These are phyloP conservation scores for Manis javanica DNA, from an alignment of 2,797 vertebrate genomes.

Conservation along the genomic window DNA sequence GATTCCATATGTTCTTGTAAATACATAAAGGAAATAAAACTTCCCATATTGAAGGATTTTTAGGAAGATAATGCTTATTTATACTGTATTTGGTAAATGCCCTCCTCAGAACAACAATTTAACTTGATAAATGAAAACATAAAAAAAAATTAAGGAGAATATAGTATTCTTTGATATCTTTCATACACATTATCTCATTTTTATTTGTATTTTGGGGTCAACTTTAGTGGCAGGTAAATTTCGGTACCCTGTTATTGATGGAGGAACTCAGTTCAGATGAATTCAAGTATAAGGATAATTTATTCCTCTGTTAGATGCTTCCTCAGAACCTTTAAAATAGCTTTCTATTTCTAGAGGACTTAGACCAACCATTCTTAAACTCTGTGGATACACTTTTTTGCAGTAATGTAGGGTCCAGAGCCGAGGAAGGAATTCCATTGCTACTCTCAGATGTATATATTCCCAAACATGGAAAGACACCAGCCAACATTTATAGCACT, in stretches of 20 bases:
- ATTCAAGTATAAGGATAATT: neutral
- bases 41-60: neutral
- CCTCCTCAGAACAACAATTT: neutral
- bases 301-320: neutral
- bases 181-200: neutral
- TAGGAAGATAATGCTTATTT: neutral
- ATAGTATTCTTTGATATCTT: neutral
- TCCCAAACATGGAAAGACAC: neutral
- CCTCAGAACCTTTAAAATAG: constrained; percentile 6
- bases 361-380: neutral
- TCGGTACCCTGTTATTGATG: neutral
- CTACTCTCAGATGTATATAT: neutral
- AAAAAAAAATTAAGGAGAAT: neutral
- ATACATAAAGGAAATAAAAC: neutral
- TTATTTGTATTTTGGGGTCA: neutral
- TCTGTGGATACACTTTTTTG: neutral
- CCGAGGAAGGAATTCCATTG: neutral
- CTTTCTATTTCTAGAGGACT: neutral
- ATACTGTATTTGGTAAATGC: neutral
- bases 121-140: constrained; percentile 32
- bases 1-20: neutral
- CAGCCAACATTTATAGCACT: neutral
- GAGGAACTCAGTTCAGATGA: constrained; percentile 6
- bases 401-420: neutral
- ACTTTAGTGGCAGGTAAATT: neutral